Conservation (phyloP, 1,140 invertebrate genomes). For the Mesaphorura yosii region DNA sequence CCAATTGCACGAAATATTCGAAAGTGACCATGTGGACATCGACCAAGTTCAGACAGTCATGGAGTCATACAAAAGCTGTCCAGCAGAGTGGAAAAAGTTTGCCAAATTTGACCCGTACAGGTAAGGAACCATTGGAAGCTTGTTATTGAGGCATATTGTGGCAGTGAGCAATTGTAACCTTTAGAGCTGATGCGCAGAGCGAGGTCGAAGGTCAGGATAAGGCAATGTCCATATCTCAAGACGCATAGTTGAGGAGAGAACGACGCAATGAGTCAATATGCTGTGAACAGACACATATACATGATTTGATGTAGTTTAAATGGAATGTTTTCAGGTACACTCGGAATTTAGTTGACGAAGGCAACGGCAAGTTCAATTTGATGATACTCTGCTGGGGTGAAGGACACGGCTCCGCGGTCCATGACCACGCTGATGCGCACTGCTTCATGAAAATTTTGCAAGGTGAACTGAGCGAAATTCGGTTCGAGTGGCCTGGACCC, state of each 20-base stretch:
- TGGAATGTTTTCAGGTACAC: conserved; percentile 59
- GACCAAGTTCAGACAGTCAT: conserved; percentile 77
- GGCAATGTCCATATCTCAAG: background rate
- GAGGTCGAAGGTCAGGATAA: background rate
- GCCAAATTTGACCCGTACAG: conserved; percentile 88
- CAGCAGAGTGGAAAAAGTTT: conserved; percentile 82
- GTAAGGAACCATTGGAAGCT: conserved; percentile 42
- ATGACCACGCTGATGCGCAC: conserved; percentile 90
- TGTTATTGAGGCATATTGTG: background rate
- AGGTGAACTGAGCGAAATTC: conserved; percentile 48
- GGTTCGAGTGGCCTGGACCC: conserved; percentile 58
- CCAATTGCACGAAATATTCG: conserved; percentile 62
- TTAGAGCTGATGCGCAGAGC: background rate
- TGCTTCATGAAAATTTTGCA: conserved; percentile 85
- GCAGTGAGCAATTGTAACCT: background rate
- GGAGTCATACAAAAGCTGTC: conserved; percentile 73
- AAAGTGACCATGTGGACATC: conserved; percentile 66
- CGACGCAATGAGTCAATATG: background rate
- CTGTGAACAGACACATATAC: background rate
- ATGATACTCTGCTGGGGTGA: conserved; percentile 96
- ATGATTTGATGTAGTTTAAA: background rate
- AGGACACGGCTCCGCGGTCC: conserved; percentile 85
- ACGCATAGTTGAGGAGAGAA: background rate
- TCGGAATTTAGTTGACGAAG: conserved; percentile 80
- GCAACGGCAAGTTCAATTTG: conserved; percentile 95